These are phyloP conservation scores for Busseola fusca DNA, from an alignment of 2,888 invertebrate genomes.

Conservation along the genomic window DNA sequence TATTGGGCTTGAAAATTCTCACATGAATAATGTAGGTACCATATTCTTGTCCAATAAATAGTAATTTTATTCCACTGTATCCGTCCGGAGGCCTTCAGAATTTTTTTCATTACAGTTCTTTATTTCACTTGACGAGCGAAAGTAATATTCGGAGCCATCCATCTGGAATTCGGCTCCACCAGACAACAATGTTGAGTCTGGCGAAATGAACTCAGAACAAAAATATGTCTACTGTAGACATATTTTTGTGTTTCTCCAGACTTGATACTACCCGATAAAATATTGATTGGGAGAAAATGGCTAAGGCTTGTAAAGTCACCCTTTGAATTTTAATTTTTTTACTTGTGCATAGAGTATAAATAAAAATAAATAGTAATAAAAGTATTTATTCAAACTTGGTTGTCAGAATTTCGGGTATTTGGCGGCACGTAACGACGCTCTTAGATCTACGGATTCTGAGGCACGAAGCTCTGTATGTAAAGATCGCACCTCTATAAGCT, in stretches of 20 bases:
- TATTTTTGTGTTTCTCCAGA: background rate
- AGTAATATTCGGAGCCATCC: conserved; percentile 43
- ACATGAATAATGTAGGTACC: conserved; percentile 43
- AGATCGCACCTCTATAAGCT: background rate
- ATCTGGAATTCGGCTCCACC: conserved; percentile 35
- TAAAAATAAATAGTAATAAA: no score
- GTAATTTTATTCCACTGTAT: conserved; percentile 45
- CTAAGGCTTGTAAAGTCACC: no score
- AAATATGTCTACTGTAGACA: background rate
- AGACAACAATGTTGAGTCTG: conserved; percentile 27
- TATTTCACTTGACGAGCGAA: conserved; percentile 50
- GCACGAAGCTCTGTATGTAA: background rate
- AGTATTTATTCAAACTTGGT: background rate
- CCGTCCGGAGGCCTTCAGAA: conserved; percentile 22
- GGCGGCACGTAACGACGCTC: no score
- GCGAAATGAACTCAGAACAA: conserved; percentile 14
- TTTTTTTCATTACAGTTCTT: conserved; percentile 47
- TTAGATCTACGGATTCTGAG: no score
- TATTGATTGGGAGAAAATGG: no score
- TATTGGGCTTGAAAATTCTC: conserved; percentile 31
- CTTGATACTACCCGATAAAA: background rate
- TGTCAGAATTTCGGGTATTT: background rate
- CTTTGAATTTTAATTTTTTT: no score
- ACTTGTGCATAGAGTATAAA: no score
- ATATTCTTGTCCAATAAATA: conserved; percentile 45